These are phyloP conservation scores for Aotus griseimembra DNA, from an alignment of 2,797 vertebrate genomes.

Conservation along the genomic window DNA sequence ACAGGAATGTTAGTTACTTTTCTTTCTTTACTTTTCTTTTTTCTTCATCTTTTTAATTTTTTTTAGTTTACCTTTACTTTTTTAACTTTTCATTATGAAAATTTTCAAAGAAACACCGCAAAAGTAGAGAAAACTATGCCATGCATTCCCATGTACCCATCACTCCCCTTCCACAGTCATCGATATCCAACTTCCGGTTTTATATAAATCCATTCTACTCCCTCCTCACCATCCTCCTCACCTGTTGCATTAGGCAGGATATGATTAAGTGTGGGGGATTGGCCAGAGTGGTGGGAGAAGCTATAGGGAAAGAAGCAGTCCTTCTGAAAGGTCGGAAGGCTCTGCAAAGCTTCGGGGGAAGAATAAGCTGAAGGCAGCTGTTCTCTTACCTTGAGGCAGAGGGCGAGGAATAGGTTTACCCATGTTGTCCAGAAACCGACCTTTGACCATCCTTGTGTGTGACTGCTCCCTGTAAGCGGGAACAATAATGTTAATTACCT, in stretches of 20 bases:
- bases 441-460: too few species aligned
- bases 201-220: neutral
- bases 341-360: too few species aligned
- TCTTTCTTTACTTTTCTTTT: neutral
- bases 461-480: too few species aligned
- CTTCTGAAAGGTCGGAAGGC: too few species aligned
- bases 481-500: too few species aligned
- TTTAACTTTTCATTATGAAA: neutral
- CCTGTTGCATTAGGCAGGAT: neutral
- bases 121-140: neutral
- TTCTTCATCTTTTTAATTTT: neutral
- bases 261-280: neutral
- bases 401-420: too few species aligned
- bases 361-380: too few species aligned
- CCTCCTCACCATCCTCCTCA: neutral
- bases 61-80: neutral
- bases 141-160: too few species aligned
- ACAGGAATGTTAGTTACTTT: neutral
- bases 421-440: too few species aligned
- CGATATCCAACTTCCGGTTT: neutral
- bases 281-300: too few species aligned
- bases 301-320: too few species aligned
- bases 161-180: neutral
- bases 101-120: neutral
- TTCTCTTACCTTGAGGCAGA: too few species aligned